These are phyloP conservation scores for Gastrophryne carolinensis DNA, from an alignment of 2,797 vertebrate genomes.

Conservation along the genomic window DNA sequence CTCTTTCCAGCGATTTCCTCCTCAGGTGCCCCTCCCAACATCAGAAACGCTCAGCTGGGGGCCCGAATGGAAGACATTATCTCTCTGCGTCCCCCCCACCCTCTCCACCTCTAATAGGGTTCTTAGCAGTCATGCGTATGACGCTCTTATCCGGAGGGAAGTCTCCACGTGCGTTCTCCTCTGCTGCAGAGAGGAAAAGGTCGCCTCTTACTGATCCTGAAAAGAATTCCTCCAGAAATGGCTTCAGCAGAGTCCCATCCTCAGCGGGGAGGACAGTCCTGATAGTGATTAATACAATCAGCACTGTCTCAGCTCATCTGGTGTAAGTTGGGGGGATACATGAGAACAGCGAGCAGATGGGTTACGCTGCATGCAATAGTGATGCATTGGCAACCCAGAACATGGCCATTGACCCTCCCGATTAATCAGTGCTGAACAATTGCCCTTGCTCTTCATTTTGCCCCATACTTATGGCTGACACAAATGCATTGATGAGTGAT, in stretches of 20 bases:
- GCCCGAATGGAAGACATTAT: constrained; percentile 36
- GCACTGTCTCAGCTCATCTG: background rate
- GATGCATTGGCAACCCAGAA: no score
- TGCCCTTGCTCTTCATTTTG: no score
- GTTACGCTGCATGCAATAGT: no score
- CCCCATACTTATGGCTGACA: no score
- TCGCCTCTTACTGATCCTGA: constrained; percentile 14
- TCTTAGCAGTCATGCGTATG: constrained; percentile 29
- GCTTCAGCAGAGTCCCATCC: background rate
- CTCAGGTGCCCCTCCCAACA: constrained; percentile 25
- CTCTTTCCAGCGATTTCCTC: background rate
- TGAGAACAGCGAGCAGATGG: background rate
- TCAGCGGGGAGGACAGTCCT: background rate
- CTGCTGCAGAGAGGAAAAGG: background rate
- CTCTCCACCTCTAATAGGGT: constrained; percentile 17
- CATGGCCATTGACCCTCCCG: no score
- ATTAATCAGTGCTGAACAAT: no score
- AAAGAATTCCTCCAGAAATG: constrained; percentile 12
- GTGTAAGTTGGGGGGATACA: background rate
- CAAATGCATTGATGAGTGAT: no score
- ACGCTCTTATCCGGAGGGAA: constrained; percentile 4
- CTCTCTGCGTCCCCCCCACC: background rate
- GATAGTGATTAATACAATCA: constrained; percentile 1
- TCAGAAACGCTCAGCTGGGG: constrained; percentile 22
- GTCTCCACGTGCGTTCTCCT: background rate